Base-by-base conservation (phyloP, 2,113 vertebrate genomes). In the Sorex araneus region DNA sequence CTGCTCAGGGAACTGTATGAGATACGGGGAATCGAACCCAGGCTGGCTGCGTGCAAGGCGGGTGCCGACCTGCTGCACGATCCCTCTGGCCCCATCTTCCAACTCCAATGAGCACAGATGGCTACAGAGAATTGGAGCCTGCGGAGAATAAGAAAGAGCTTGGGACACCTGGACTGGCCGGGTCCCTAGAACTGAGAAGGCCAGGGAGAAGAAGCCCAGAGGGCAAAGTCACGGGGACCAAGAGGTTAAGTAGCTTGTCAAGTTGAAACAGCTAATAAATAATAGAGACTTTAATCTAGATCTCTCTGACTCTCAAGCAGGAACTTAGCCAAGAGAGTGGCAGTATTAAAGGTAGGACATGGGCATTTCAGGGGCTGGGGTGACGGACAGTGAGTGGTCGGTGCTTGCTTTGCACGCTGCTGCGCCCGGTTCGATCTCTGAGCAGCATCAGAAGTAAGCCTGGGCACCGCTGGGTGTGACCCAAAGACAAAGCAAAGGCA, bases 271-370 rank as follows among this genome's bases (percentile, higher is more conserved):
- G 45, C 36, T 83, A 83, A 43, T 28, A 94, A 45, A 87, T 83
- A 83, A 43, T 28, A 94, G 57, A 87, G 47, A 34, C 57, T 69
- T 70, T 77, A 93, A 77, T 54, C 21, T 63, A 36, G 13, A 27
- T 57, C 36, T n/a, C 4, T 67, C n/a, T 94, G 25, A 77, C 18
- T 69, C 32, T 2, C 45, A 79, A 79, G 28, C 28, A 74, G 8
- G 64, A 67, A 78, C 19, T 40, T 69, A 34, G 54, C 63, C 54
- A 77, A 86, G 71, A 78, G 27, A 78, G 11, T 66, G 47, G 10
- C 47, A 50, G 47, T 13, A 50, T 13, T 50, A 10, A 12, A 13
- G 10, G 47, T 23, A 63, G 8, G 60, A 63, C 9, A 50, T 50
- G 19, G 60, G 25, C 25, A 69, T 73, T 13, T 50, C 47, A 50